A percentile compares a stretch with the other conserved stretches of the same genome.
Evolutionary conservation across 2,888 invertebrate species (phyloP).

Genomic region (Netelia inedita): DNA sequence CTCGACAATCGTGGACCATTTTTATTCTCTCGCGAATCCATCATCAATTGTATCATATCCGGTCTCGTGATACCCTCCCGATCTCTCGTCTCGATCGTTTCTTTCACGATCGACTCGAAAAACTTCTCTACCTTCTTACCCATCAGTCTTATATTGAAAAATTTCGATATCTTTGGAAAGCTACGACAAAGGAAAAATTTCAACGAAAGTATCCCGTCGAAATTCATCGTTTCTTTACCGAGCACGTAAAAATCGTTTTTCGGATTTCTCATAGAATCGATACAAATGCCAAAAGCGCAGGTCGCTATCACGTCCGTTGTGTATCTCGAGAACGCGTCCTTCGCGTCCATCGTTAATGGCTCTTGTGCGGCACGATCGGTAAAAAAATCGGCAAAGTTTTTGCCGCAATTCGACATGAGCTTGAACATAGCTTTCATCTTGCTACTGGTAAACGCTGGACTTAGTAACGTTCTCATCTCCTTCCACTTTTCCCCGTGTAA

Average conservation of each 20-base stretch:
- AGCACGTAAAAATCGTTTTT: slow-evolving; percentile 71
- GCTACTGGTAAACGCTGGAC: slow-evolving; percentile 67
- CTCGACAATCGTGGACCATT: slow-evolving; percentile 40
- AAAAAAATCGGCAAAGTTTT: slow-evolving; percentile 56
- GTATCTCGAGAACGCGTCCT: slow-evolving; percentile 75
- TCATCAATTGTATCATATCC: slow-evolving; percentile 87
- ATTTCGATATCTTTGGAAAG: slow-evolving; percentile 69
- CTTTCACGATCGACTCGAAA: slow-evolving; percentile 54
- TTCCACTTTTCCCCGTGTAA: slow-evolving; percentile 61
- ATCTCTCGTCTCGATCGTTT: slow-evolving; percentile 60
- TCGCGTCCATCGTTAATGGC: slow-evolving; percentile 70
- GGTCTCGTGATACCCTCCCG: slow-evolving; percentile 79
- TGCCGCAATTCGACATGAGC: slow-evolving; percentile 63
- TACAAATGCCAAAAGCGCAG: slow-evolving; percentile 72
- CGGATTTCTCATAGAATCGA: slow-evolving; percentile 73
- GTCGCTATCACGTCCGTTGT: slow-evolving; percentile 76
- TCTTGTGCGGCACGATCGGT: slow-evolving; percentile 50
- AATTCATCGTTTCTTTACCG: slow-evolving; percentile 55
- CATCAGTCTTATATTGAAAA: slow-evolving; percentile 46
- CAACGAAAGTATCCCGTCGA: slow-evolving; percentile 17
- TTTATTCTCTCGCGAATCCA: slow-evolving; percentile 81
- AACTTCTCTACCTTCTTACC: slow-evolving; percentile 37
- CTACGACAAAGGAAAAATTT: slow-evolving; percentile 45
- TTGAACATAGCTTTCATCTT: slow-evolving; percentile 69
- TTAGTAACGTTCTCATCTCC: slow-evolving; percentile 54